Evolutionary conservation across 2,113 vertebrate species (phyloP).

Genomic region (Cyanoramphus novaezelandiae): DNA sequence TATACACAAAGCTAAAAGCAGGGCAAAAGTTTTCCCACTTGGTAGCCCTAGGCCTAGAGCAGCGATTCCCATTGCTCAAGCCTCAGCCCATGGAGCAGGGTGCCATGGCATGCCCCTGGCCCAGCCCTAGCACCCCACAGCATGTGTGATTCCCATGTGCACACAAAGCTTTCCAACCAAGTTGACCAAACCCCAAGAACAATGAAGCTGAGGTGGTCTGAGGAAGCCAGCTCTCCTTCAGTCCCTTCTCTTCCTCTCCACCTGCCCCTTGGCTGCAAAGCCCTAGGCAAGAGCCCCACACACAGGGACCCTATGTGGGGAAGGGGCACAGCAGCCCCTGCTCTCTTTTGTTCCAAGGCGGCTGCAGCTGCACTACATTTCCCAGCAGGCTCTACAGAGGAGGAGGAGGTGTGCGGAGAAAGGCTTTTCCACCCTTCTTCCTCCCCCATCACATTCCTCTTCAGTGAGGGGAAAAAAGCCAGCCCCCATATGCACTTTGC

Average conservation of each 20-base stretch:
- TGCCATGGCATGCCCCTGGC: rapidly evolving
- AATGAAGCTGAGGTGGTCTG: not conserved
- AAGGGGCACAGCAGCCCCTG: not conserved
- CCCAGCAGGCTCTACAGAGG: not conserved
- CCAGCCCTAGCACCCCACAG: not conserved
- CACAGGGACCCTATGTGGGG: not conserved
- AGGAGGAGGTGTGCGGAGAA: not conserved
- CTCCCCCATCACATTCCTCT: not conserved
- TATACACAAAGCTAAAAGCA: not conserved
- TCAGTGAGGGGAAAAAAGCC: not conserved
- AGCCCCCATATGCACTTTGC: not conserved
- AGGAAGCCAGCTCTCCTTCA: rapidly evolving
- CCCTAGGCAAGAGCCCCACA: not conserved
- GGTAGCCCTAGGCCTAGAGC: not conserved
- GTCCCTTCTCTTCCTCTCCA: too few relatives aligned
- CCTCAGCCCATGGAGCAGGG: rapidly evolving
- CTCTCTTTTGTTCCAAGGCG: constrained; percentile 36
- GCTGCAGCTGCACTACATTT: constrained; percentile 12
- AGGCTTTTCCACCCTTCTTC: not conserved
- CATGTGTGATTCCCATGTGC: rapidly evolving
- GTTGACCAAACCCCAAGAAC: not conserved
- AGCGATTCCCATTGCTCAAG: rapidly evolving
- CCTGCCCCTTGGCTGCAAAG: rapidly evolving
- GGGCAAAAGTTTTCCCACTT: not conserved
- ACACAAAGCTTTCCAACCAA: rapidly evolving